Base-by-base conservation (phyloP, 1,140 invertebrate species). In the Metaphire vulgaris region DNA sequence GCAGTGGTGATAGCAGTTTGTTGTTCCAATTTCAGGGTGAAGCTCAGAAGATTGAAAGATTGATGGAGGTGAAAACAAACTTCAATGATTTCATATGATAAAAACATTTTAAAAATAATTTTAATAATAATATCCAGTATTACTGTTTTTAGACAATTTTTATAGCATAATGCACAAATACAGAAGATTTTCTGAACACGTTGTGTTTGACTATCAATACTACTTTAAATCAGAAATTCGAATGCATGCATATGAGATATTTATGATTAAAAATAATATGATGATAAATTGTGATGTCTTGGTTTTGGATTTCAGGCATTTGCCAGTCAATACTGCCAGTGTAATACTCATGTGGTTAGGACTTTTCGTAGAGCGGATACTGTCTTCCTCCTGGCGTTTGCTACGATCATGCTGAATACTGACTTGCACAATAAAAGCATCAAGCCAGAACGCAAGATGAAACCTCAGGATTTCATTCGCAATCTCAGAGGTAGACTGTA, bases 361-460 rank as follows among this genome's bases (percentile, higher is more conserved):
- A 82, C 81, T 71, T 87, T 86, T 80, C 81, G 81, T 74, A 81
- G 80, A 26, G 82, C 80, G 28, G 84, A 85, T 86, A 97, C 95
- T 65, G 92, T 99, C 78, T 98, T 99, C 86, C 93, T 99, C 30
- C 87, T 99, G 68, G 95, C 97, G 1, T 99, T 99, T 89, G 97
- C 97, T 6, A 98, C 99, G 80, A 99, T 99, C 81, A 98, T 99
- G 96, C 89, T 99, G 69, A 99, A 99, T 86, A 99, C 97, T 0
- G 97, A 99, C 87, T 88, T 99, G 21, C 97, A 99, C 85, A 98
- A 96, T 68, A 94, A 96, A 6, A 98, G 95, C 84, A 88, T 99
- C 76, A 98, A 98, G 86, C 91, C 92, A 0, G 95, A 98, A 82
- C 90, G 93, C 6, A 90, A 94, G 79, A 99, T 99, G 97, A 96